Base-by-base conservation (phyloP, 2,113 vertebrate genomes). In the Gobio gobio region DNA sequence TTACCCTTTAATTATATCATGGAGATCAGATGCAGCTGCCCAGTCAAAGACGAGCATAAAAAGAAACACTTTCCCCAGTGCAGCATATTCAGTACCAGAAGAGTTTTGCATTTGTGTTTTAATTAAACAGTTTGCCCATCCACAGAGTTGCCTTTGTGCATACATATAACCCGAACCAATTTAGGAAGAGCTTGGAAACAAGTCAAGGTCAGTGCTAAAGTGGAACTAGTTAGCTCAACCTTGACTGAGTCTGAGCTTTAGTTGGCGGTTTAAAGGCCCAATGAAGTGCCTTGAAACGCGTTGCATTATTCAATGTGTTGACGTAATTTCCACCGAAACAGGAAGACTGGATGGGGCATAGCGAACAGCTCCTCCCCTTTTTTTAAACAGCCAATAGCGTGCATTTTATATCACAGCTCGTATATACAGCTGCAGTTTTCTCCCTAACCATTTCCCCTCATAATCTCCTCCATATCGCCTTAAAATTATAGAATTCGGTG, bases 1-100 rank as follows among this genome's bases (percentile, higher is more conserved):
- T 83, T 86, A 66, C 77, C 79, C 88, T 80, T 81, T 85, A 89
- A 89, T 87, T 87, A 87, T 80, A 87, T 80, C 80, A 83, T 68
- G 4, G 66, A 54, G 47, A 82, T 70, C 85, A 33, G 47, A 78
- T 43, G 43, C 26, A 64, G 59, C 58, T 26, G 36, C 29, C 22
- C 56, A 58, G 70, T 49, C 59, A 73, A 73, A 80, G 83, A 85
- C 13, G 20, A 20, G 26, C 49, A 68, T 83, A 33, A 76, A 45
- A 80, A 16, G 76, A 85, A 68, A 70, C 13, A 2, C 10, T 20
- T 63, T 54, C 26, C 33, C n/a, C 66, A 68, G 66, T 81, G 73
- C 24, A 26, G 26, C 26, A 49, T 54, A 10, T 54, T 49, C 76
- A 24, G 4, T 58, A 59, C 18, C 9, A 33, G 43, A 26, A 20